Evolutionary conservation across 2,888 invertebrate species (phyloP), one percentile per base, ranked within the genome.

Genomic region (Lissocephala sabroskyi): DNA sequence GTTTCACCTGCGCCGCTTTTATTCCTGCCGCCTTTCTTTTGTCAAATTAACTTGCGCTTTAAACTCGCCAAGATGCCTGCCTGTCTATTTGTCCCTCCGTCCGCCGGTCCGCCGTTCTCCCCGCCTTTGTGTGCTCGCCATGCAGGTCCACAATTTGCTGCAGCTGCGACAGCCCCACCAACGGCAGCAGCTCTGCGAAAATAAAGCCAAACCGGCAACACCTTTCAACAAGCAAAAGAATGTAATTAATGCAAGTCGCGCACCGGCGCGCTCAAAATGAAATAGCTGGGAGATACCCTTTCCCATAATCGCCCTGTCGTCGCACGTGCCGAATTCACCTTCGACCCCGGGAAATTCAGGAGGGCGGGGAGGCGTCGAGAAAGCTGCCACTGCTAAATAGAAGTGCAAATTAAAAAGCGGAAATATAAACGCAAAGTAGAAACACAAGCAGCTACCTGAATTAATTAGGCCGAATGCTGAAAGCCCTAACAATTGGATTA

Each of bases 221-320:
- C 74, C 55, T 58, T 73, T 65, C 52, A 70, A 49, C 54, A 45
- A 52, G 54, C 63, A 59, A 40, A 63, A 55, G 66, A 71, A 68
- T 75, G 71, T 75, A 68, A 68, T 68, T 75, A 68, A 71, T 68
- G 73, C 76, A 56, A 59, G 65, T 62, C 65, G 47, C 51, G 44
- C 52, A 23, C 23, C 7, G 3, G 23, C 23, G 23, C 23, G 23
- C 23, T 23, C 7, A 3, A 23, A 23, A 23, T 23, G 7, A 23
- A 23, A 23, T 5, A 23, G 4, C n/a, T 16, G 33, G 23, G 36
- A 35, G 40, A 32, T 37, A 32, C 39, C 16, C 30, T 6, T 35
- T 26, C 45, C 47, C 41, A 40, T 33, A 47, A 32, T 19, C 18
- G 13, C 13, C 14, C 13, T 17, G n/a, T 23, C 42, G 42, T 23